phyloP scores from a whole-genome alignment of 2,888 invertebrate genomes.

The Drosophila diplacantha region DNA sequence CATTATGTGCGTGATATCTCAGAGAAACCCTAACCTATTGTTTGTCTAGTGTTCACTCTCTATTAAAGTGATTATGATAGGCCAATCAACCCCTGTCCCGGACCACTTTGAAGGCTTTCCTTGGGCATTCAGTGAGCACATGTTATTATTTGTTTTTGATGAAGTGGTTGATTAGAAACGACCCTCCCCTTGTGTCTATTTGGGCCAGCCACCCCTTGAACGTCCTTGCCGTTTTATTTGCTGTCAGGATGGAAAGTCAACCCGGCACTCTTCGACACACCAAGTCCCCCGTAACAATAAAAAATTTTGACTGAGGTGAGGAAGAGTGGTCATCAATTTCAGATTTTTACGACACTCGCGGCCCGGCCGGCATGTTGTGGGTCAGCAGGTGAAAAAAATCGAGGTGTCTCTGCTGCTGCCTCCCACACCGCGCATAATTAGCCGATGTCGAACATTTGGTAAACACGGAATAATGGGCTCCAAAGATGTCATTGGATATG shows the following conservation, averaged over 20 bases:
- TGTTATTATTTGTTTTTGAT: slow-evolving; percentile 58
- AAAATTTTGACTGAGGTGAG: slow-evolving; percentile 25
- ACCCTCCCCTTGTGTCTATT: slow-evolving; percentile 37
- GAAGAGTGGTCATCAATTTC: slow-evolving; percentile 31
- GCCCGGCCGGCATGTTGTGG: slow-evolving; percentile 29
- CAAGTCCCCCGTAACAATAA: slow-evolving; percentile 2
- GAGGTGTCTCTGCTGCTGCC: slow-evolving; percentile 31
- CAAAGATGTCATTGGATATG: slow-evolving; percentile 54
- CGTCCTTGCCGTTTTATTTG: slow-evolving; percentile 37
- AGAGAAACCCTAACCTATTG: slow-evolving; percentile 22
- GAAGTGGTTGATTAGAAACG: slow-evolving; percentile 44
- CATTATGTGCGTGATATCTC: background rate
- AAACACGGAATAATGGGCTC: slow-evolving; percentile 44
- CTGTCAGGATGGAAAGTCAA: slow-evolving; percentile 40
- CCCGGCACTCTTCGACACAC: background rate
- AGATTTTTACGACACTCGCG: slow-evolving; percentile 20
- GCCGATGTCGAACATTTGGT: slow-evolving; percentile 49
- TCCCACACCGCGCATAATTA: slow-evolving; percentile 49
- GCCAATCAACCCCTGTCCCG: slow-evolving; percentile 52
- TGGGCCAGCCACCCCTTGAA: slow-evolving; percentile 5
- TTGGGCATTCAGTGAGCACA: slow-evolving; percentile 43
- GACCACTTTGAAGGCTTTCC: slow-evolving; percentile 25
- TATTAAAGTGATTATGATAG: slow-evolving; percentile 33
- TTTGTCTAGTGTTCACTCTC: slow-evolving; percentile 27
- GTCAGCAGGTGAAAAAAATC: slow-evolving; percentile 63